phyloP scores from a whole-genome alignment of 2,888 invertebrate species.

The Drosophila paramelanica region DNA sequence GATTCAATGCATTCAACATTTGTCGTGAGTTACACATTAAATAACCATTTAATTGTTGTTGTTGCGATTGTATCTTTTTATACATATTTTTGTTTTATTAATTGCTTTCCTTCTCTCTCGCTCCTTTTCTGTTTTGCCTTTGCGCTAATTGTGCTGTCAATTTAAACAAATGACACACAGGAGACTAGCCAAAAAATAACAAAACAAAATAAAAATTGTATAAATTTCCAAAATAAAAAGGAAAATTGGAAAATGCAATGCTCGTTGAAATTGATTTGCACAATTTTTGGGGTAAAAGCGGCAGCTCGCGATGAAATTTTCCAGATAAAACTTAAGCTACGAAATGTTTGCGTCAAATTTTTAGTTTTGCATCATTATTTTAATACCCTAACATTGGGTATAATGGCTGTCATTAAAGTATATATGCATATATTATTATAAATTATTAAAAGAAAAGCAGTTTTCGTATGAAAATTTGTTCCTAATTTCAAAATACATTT shows the following conservation, averaged over 20 bases:
- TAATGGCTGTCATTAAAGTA: no score
- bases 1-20: constrained; percentile 18
- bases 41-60: constrained; percentile 10
- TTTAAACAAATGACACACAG: constrained; percentile 32
- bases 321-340: constrained; percentile 30
- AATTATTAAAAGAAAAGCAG: no score
- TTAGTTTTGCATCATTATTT: constrained; percentile 1
- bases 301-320: constrained; percentile 40
- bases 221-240: constrained; percentile 28
- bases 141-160: constrained; percentile 68
- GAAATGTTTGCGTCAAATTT: constrained; percentile 16
- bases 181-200: neutral
- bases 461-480: no score
- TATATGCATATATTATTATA: no score
- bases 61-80: constrained; percentile 4
- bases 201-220: constrained; percentile 18
- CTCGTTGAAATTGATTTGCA: neutral
- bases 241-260: constrained; percentile 18
- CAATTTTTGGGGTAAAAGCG: constrained; percentile 27
- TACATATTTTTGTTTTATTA: neutral
- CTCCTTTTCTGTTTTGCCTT: constrained; percentile 31
- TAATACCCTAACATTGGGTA: neutral
- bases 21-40: constrained; percentile 9
- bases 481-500: no score
- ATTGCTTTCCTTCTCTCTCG: neutral